phyloP scores from a whole-genome alignment of 2,113 vertebrate genomes.

The Hemibates koningsi region DNA sequence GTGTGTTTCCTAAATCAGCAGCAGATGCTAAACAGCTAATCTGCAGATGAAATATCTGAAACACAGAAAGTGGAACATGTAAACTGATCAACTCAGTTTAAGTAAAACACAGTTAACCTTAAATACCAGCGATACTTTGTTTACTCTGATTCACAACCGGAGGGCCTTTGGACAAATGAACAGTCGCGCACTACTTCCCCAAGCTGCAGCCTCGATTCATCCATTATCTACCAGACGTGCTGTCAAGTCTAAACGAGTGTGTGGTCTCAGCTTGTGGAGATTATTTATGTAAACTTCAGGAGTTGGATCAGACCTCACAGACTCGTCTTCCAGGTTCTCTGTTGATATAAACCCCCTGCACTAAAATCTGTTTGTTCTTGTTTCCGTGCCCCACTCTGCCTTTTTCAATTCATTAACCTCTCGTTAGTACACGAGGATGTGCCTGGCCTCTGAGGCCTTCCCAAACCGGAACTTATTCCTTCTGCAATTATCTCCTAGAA shows the following conservation, averaged over 20 bases:
- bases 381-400: rapidly evolving
- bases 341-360: background rate
- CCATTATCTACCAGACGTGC: background rate
- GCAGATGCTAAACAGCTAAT: background rate
- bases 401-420: background rate
- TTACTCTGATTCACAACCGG: background rate
- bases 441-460: rapidly evolving
- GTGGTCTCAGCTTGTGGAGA: background rate
- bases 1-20: rapidly evolving
- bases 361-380: background rate
- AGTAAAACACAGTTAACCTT: background rate
- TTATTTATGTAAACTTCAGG: background rate
- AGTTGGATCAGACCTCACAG: background rate
- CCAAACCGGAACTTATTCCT: background rate
- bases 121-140: background rate
- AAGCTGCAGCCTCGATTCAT: background rate
- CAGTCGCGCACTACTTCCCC: background rate
- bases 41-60: background rate
- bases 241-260: background rate
- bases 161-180: background rate
- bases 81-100: background rate
- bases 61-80: background rate
- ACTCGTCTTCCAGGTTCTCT: background rate
- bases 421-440: background rate
- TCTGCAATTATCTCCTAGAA: background rate